Conservation (phyloP, 2,888 invertebrate species). For the Leptarthrus brevirostris region DNA sequence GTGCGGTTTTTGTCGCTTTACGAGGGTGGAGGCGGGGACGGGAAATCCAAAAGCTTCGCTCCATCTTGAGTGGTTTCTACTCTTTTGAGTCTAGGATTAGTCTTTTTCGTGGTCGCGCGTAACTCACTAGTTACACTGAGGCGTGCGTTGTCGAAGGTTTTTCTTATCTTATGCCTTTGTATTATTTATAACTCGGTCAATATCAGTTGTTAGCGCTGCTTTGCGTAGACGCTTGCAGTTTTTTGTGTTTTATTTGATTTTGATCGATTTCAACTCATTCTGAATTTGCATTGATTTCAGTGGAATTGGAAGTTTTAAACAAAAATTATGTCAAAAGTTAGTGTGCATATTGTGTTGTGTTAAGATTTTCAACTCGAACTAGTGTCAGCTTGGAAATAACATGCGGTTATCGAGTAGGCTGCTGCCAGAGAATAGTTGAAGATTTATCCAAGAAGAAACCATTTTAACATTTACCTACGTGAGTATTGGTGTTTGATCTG, state of each 20-base stretch:
- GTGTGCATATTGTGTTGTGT: too few species aligned
- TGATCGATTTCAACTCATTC: too few species aligned
- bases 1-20: neutral
- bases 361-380: too few species aligned
- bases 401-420: too few species aligned
- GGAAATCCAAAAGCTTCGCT: neutral
- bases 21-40: neutral
- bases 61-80: neutral
- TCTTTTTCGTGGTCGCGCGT: constrained; percentile 17
- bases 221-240: neutral
- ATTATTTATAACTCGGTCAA: constrained; percentile 2
- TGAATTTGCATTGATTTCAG: too few species aligned
- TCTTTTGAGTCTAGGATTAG: neutral
- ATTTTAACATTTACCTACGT: too few species aligned
- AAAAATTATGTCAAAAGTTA: too few species aligned
- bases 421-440: too few species aligned
- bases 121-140: constrained; percentile 19
- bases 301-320: too few species aligned
- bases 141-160: constrained; percentile 24
- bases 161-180: neutral
- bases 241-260: neutral
- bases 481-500: too few species aligned
- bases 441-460: too few species aligned
- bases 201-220: neutral
- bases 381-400: too few species aligned